phyloP scores from a whole-genome alignment of 2,888 invertebrate species.

The Syrista parreyssii region DNA sequence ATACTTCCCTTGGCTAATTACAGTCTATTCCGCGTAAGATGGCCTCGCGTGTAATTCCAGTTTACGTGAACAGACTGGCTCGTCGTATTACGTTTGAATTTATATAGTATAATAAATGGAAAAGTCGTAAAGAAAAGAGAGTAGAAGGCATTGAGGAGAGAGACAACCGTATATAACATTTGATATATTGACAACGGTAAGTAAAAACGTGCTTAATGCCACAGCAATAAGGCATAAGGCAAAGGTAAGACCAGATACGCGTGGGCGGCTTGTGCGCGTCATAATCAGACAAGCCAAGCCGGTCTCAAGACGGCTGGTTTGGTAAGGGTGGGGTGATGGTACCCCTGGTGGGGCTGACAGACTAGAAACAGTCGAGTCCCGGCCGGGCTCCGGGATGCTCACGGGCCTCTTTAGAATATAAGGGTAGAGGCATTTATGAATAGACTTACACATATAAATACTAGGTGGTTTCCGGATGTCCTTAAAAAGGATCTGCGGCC shows the following conservation, averaged over 20 bases:
- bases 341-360: slow-evolving; percentile 6
- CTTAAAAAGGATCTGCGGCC: not conserved
- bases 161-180: not conserved
- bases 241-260: not conserved
- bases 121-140: not conserved
- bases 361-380: slow-evolving; percentile 22
- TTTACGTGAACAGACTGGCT: not conserved
- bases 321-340: not conserved
- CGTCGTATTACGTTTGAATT: not conserved
- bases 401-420: not conserved
- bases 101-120: not conserved
- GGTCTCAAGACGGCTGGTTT: not conserved
- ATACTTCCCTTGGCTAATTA: not conserved
- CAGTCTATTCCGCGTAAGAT: not conserved
- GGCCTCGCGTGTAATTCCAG: not conserved
- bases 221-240: not conserved
- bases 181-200: too few relatives aligned
- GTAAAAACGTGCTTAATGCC: not conserved
- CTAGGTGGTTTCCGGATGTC: not conserved
- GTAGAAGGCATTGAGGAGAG: not conserved
- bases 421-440: not conserved
- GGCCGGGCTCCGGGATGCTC: slow-evolving; percentile 21
- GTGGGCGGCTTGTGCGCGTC: slow-evolving; percentile 15
- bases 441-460: not conserved
- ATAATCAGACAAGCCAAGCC: slow-evolving; percentile 12